Base-by-base conservation (phyloP, 2,797 vertebrate genomes). In the Acanthis flammea region DNA sequence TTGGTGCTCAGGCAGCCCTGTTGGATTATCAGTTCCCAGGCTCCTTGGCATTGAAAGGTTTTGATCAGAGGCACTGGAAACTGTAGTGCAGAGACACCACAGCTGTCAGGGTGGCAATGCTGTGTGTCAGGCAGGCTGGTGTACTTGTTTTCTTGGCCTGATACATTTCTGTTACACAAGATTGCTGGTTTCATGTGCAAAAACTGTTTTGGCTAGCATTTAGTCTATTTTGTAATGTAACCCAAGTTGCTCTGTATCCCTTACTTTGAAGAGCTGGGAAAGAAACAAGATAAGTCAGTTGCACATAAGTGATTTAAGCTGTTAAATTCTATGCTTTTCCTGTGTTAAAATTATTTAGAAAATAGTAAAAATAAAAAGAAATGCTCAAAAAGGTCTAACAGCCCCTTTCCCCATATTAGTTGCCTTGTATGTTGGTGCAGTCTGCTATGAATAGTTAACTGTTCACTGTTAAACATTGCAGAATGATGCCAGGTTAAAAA, bases 381-480 rank as follows among this genome's bases (percentile, higher is more conserved):
- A 31, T 77, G 41, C 50, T 63, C 11, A 28, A 0, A 70, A 72
- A 54, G 21, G 30, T 78, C 57, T 82, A 44, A n/a, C 27, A 48
- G n/a, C n/a, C 28, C 21, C 35, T 11, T 17, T 6, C 6, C 14
- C 19, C 2, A 0, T 61, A 22, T 48, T 79, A 39, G 33, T 54
- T 79, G 24, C 31, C 21, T 18, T 44, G 14, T 72, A 9, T 68
- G 67, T 70, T 22, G 27, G 30, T 79, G 60, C 71, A 86, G 39
- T 47, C 65, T 85, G 71, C 82, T 91, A 35, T 90, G 81, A 95
- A 93, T 93, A 97, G 93, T 94, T 96, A 92, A 83, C 81, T 90
- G 60, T 76, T 82, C 80, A 83, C 87, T 91, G 78, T 91, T 92
- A 90, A 95, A 76, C 68, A 37, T 53, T 80, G 80, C 71, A 85